phyloP scores from a whole-genome alignment of 2,888 invertebrate species.

The Hydrotaea cyrtoneurina region DNA sequence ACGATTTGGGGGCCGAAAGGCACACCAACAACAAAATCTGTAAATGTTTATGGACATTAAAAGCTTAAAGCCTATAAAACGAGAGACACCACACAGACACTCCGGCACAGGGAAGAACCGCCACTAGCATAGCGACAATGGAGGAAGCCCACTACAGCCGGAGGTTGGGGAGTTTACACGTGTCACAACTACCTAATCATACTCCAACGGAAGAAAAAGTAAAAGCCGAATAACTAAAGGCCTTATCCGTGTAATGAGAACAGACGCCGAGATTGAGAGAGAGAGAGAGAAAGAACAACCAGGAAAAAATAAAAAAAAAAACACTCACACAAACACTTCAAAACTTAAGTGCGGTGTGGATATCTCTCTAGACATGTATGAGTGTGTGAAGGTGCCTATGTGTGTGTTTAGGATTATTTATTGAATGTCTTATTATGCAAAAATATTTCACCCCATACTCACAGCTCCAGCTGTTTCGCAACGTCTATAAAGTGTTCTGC shows the following conservation, averaged over 20 bases:
- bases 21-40: background rate
- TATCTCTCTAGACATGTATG: background rate
- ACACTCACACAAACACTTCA: constrained; percentile 22
- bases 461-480: background rate
- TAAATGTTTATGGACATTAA: constrained; percentile 36
- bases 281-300: background rate
- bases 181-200: constrained; percentile 37
- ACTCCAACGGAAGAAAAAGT: background rate
- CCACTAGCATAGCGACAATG: background rate
- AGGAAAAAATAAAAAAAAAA: constrained; percentile 10
- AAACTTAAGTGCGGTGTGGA: background rate
- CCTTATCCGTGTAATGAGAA: no score
- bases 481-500: background rate
- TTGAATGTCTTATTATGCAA: constrained; percentile 34
- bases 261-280: no score
- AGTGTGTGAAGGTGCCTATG: background rate
- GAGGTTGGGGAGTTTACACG: constrained; percentile 20
- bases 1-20: background rate
- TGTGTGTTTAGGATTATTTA: constrained; percentile 1
- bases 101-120: background rate
- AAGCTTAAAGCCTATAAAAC: constrained; percentile 11
- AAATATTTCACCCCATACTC: background rate
- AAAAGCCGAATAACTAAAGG: background rate
- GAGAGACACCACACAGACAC: background rate
- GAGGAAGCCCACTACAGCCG: background rate